These are phyloP conservation scores for Manis pentadactyla DNA, from an alignment of 2,797 vertebrate species.

Conservation along the genomic window DNA sequence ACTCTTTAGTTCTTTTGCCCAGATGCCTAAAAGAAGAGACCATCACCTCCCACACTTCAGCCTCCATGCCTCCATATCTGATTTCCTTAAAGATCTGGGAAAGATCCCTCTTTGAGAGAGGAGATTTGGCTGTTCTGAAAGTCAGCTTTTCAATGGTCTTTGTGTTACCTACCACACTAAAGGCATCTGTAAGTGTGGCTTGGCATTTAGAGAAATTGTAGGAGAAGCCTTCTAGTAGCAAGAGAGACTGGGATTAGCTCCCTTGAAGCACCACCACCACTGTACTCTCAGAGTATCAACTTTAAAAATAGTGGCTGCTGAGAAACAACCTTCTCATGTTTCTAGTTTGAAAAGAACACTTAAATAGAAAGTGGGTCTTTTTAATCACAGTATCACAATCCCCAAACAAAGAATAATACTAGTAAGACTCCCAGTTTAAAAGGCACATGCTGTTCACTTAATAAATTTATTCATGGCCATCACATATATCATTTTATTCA, in stretches of 20 bases:
- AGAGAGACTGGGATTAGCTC: conserved; percentile 10
- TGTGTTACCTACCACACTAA: background rate
- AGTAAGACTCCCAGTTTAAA: conserved; percentile 42
- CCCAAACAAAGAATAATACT: conserved; percentile 32
- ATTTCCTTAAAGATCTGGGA: conserved; percentile 15
- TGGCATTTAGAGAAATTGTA: background rate
- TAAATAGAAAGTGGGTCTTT: conserved; percentile 39
- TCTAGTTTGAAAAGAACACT: conserved; percentile 58
- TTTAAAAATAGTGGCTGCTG: conserved; percentile 55
- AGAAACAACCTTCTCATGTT: conserved; percentile 58
- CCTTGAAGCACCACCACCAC: background rate
- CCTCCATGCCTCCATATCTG: background rate
- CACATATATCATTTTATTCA: background rate
- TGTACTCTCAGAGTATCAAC: background rate
- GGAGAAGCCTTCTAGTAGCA: background rate
- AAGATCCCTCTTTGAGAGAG: background rate
- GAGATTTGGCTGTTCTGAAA: background rate
- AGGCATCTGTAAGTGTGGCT: conserved; percentile 2
- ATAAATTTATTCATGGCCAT: background rate
- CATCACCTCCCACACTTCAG: background rate
- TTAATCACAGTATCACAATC: background rate
- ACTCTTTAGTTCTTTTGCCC: background rate
- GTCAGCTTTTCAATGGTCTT: background rate
- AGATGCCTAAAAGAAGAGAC: background rate
- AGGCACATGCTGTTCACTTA: background rate